phyloP scores from a whole-genome alignment of 2,797 vertebrate genomes.

The Threskiornis aethiopicus region DNA sequence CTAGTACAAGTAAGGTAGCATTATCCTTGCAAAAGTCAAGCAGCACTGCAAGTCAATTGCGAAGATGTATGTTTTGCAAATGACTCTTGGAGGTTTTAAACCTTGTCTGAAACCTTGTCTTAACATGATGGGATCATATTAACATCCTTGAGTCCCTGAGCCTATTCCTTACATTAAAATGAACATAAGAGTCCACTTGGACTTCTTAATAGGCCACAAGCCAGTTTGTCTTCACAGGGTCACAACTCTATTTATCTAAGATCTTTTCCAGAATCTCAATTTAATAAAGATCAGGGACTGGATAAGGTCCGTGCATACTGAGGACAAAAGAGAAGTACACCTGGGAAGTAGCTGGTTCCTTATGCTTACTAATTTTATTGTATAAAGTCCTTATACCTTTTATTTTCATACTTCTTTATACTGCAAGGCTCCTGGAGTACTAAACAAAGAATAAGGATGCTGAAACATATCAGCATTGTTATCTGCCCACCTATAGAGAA shows the following conservation, averaged over 20 bases:
- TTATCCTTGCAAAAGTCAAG: not conserved
- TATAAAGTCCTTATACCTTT: not conserved
- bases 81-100: not conserved
- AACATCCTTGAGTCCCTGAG: not conserved
- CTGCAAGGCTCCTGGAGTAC: not conserved
- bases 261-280: not conserved
- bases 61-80: not conserved
- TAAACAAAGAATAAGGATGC: not conserved
- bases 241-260: not conserved
- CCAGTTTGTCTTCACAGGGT: not conserved
- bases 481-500: not conserved
- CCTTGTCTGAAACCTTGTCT: not conserved
- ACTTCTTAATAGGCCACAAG: not conserved
- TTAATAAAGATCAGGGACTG: not conserved
- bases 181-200: not conserved
- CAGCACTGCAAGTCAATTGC: not conserved
- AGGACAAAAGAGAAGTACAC: not conserved
- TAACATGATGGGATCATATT: not conserved
- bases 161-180: not conserved
- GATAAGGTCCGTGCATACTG: not conserved
- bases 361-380: not conserved
- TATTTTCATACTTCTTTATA: not conserved
- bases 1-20: not conserved
- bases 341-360: not conserved
- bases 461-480: not conserved